Percentiles rank a stretch among this genome's conserved stretches.
Evolutionary conservation across 2,888 invertebrate species (phyloP).

Genomic region (Agriopis aurantiaria): DNA sequence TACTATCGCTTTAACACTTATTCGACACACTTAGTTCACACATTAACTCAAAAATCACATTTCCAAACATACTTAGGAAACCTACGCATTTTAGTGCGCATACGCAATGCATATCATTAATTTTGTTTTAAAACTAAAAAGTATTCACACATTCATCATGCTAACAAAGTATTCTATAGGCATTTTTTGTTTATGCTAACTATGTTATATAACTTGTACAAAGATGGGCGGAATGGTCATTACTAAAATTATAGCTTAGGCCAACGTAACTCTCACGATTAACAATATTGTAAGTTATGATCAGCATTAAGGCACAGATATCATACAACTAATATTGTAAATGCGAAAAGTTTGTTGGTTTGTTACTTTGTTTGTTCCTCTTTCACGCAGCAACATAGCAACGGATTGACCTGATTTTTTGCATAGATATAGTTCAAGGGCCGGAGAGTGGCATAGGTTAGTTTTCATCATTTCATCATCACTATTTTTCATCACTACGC

Average conservation of each 20-base stretch:
- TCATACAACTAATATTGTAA: no score
- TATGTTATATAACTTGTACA: slow-evolving; percentile 19
- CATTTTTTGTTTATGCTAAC: slow-evolving; percentile 8
- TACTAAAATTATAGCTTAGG: neutral
- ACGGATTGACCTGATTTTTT: no score
- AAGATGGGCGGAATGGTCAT: slow-evolving; percentile 11
- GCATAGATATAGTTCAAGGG: no score
- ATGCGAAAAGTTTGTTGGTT: no score
- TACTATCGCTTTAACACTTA: neutral
- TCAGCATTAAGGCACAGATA: neutral
- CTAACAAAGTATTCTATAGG: neutral
- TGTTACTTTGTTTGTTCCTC: no score
- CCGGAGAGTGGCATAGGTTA: no score
- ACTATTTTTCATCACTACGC: no score
- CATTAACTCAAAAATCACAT: slow-evolving; percentile 1
- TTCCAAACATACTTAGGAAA: slow-evolving; percentile 13
- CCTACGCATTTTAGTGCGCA: neutral
- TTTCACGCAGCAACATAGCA: no score
- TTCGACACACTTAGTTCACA: neutral
- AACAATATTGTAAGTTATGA: neutral
- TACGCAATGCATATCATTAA: slow-evolving; percentile 4
- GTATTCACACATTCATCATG: neutral
- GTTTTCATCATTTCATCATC: no score
- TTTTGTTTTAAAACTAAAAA: neutral
- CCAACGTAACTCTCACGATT: slow-evolving; percentile 8